Evolutionary conservation across 2,113 vertebrate genomes (phyloP), one percentile per base, ranked within the genome.

Genomic region (Xerus inauris): DNA sequence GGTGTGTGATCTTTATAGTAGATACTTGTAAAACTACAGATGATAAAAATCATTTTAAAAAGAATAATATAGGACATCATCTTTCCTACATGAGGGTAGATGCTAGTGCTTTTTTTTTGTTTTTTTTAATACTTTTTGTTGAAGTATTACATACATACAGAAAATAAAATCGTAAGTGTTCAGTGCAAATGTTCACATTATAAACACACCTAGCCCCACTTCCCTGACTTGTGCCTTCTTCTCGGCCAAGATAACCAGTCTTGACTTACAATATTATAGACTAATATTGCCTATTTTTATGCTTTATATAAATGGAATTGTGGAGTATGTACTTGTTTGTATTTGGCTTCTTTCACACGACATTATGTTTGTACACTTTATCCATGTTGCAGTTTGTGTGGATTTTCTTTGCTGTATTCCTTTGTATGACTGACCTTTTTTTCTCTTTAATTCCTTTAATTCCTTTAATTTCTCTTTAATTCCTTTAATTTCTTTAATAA

Each of bases 41-140:
- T 91, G n/a, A 84, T 90, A 45, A 90, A 65, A 96, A 94, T 69
- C 38, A 77, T 65, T 87, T 76, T 40, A 62, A 69, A 65, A 91
- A 83, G 32, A 62, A 38, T 69, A 72, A 1, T 73, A 49, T 38
- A 67, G 32, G n/a, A 83, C 69, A 57, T 16, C 85, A 17, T 69
- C 67, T 65, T 91, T 87, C 20, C 16, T 87, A 30, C 14, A 24
- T 89, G 38, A 89, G 10, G 32, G 11, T 83, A n/a, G n/a, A 38
- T 94, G 49, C 65, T 79, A 22, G 54, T 20, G 42, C 4, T 28
- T 87, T 69, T 87, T 40, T 64, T 49, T 47, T 76, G 45, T 47
- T 47, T 47, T 76, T 67, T 35, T 57, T 69, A 96, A 95, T n/a
- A 89, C 45, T 79, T 97, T 71, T 86, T 62, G 24, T 81, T 54